Conservation (phyloP, 2,113 vertebrate species). For the Prionailurus viverrinus region DNA sequence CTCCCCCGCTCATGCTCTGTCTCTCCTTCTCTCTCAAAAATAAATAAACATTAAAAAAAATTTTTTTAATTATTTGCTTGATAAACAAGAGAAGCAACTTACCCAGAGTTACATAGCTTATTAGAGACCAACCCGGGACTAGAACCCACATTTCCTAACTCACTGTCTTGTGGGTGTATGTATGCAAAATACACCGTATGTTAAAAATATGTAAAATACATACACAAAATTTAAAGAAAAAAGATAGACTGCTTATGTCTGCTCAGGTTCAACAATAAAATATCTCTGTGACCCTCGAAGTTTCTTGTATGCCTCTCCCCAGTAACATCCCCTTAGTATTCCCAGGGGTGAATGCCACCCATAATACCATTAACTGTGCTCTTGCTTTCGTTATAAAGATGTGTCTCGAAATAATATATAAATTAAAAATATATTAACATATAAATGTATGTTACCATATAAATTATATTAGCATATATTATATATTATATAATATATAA, state of each 20-base stretch:
- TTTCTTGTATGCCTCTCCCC: background rate
- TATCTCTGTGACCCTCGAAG: background rate
- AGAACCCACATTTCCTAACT: background rate
- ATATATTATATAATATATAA: too few relatives aligned
- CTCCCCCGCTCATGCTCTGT: too few relatives aligned
- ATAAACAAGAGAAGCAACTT: background rate
- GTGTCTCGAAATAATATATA: background rate
- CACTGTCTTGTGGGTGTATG: background rate
- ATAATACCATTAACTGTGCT: background rate
- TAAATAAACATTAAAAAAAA: too few relatives aligned
- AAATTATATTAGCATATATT: too few relatives aligned
- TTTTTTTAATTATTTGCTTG: background rate
- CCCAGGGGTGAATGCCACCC: background rate
- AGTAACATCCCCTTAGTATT: background rate
- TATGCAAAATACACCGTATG: background rate
- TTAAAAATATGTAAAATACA: background rate
- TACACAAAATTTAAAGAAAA: background rate
- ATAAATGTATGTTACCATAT: too few relatives aligned
- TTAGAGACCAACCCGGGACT: background rate
- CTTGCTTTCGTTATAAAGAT: background rate
- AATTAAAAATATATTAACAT: too few relatives aligned
- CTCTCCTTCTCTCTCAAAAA: too few relatives aligned
- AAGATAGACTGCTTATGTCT: background rate
- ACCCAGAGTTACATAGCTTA: background rate
- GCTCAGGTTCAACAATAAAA: background rate